Base-by-base conservation (phyloP, 2,113 vertebrate genomes). In the Epinephelus fuscoguttatus region DNA sequence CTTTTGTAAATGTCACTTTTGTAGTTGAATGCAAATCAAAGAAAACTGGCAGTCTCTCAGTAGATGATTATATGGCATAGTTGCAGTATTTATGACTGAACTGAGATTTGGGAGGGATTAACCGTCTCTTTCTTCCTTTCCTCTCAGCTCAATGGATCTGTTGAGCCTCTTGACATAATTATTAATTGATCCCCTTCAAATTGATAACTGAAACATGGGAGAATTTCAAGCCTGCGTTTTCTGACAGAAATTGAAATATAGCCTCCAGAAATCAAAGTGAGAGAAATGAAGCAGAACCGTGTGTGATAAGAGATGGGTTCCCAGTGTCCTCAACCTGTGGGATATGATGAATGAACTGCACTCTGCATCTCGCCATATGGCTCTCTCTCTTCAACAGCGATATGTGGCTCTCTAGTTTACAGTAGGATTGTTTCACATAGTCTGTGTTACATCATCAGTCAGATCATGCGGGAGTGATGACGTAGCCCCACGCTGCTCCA, bases 391-490 rank as follows among this genome's bases (percentile, higher is more conserved):
- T 71, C 56, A 73, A 70, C 3, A 56, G 78, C n/a, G 59, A 30
- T 66, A 72, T 50, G 47, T 33, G 37, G 27, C 75, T 71, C 27
- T 82, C 59, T 67, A 25, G 83, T 85, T 82, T 75, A 92, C 81
- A 83, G 84, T 60, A 59, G 83, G 73, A 77, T 84, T 84, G 80
- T 78, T 89, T 88, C n/a, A 49, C 76, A 73, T 63, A 62, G 88
- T 69, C 40, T 11, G 70, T 72, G 78, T 93, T 92, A 89, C 88
- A 89, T 93, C 89, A 92, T 91, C 82, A 78, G 70, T 73, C 15
- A 68, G 68, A 55, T 76, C 85, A 87, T 45, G 81, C 83, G 88
- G 84, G 70, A 75, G 50, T 67, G 40, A 81, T 89, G 92, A 92
- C 74, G 78, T 82, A 45, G 82, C 70, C 67, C 67, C 60, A 62